Percentiles rank a stretch among this genome's conserved stretches.
phyloP scores from a whole-genome alignment of 2,797 vertebrate genomes.

The Epinephelus malabaricus region DNA sequence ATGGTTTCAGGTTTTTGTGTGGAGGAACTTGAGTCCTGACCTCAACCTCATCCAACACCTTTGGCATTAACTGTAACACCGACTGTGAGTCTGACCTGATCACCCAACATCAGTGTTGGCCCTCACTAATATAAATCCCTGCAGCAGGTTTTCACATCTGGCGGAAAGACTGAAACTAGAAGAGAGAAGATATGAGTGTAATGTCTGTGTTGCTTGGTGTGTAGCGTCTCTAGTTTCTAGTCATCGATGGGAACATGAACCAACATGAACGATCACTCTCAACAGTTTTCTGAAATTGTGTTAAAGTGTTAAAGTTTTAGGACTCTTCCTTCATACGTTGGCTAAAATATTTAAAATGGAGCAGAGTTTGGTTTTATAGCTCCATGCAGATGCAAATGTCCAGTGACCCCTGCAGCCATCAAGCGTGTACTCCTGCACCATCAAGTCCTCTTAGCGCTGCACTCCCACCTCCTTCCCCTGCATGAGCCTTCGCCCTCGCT shows the following conservation, averaged over 20 bases:
- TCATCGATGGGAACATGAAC: neutral
- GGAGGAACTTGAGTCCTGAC: too few relatives aligned
- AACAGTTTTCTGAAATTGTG: neutral
- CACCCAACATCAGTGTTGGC: too few relatives aligned
- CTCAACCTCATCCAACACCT: too few relatives aligned
- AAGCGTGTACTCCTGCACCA: conserved; percentile 10
- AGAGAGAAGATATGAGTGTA: too few relatives aligned
- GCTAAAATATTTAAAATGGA: neutral
- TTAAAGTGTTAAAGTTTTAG: neutral
- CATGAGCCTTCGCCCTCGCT: neutral
- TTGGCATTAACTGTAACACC: too few relatives aligned
- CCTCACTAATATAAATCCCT: too few relatives aligned
- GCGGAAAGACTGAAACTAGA: too few relatives aligned
- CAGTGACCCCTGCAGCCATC: conserved; percentile 36
- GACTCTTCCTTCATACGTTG: neutral
- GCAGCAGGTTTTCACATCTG: too few relatives aligned
- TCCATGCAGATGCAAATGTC: conserved; percentile 20
- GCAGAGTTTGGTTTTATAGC: neutral
- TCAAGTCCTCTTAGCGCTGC: neutral
- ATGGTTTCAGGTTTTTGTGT: too few relatives aligned
- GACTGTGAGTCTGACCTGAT: too few relatives aligned
- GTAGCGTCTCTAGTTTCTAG: too few relatives aligned
- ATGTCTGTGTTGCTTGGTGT: too few relatives aligned
- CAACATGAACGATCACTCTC: neutral
- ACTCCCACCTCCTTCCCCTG: neutral